A percentile compares a stretch with the other conserved stretches of the same genome.
Conservation (phyloP, 2,888 invertebrate species). For the Lithophane leautieri region DNA sequence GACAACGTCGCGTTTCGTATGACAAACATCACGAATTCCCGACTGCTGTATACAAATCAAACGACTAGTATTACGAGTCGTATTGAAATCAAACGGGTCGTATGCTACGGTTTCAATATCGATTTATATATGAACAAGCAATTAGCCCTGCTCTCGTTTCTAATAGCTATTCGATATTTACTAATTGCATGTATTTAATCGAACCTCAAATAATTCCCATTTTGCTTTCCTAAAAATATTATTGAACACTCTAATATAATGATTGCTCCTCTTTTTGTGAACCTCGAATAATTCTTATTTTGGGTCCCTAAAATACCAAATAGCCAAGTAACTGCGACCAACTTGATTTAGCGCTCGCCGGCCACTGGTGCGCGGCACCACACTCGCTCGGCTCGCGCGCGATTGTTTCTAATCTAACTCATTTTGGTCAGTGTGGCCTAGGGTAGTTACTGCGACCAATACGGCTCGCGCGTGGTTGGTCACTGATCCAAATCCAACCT, state of each 20-base stretch:
- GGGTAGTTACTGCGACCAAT: no score
- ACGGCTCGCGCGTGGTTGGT: no score
- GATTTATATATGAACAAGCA: slow-evolving; percentile 32
- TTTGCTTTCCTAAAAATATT: not conserved
- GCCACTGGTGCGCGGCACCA: no score
- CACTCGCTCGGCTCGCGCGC: no score
- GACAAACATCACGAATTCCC: slow-evolving; percentile 17
- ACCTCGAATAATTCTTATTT: not conserved
- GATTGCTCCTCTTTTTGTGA: not conserved
- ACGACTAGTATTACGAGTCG: slow-evolving; percentile 10
- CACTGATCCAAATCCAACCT: no score
- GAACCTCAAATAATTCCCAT: not conserved
- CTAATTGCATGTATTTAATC: not conserved
- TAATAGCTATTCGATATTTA: not conserved
- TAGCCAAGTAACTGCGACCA: not conserved
- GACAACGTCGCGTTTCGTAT: slow-evolving; percentile 11
- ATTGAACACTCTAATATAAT: not conserved
- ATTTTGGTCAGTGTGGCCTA: no score
- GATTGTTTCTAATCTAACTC: no score
- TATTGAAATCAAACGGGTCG: slow-evolving; percentile 30
- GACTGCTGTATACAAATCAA: slow-evolving; percentile 21
- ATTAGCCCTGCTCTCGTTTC: slow-evolving; percentile 34
- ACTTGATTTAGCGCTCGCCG: no score
- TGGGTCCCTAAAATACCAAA: not conserved
- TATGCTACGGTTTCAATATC: slow-evolving; percentile 25